Conservation (phyloP, 2,888 invertebrate species). For the Tenthredo distinguenda region DNA sequence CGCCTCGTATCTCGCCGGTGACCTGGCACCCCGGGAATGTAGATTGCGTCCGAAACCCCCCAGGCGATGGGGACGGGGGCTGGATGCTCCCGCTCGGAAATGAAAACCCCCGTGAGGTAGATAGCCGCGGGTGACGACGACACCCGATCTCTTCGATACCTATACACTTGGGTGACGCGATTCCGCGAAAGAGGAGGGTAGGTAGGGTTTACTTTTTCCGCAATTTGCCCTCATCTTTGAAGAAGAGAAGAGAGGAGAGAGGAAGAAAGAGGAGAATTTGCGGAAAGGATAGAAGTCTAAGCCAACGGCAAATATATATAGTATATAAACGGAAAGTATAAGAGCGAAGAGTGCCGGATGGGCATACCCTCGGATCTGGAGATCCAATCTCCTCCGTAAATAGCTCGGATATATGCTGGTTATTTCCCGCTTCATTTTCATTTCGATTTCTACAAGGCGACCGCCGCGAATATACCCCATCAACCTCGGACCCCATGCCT, state of each 20-base stretch:
- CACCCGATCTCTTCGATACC: slow-evolving; percentile 22
- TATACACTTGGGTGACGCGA: not conserved
- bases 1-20: not conserved
- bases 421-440: slow-evolving; percentile 30
- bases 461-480: not conserved
- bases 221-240: not conserved
- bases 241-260: not conserved
- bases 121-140: not conserved
- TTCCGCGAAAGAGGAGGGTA: not conserved
- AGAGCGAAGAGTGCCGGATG: slow-evolving; percentile 29
- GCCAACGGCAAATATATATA: slow-evolving; percentile 1
- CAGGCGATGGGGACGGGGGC: not conserved
- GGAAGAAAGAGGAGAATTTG: not conserved
- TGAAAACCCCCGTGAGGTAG: slow-evolving; percentile 12
- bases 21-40: slow-evolving; percentile 28
- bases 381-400: slow-evolving; percentile 42
- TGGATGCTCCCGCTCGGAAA: slow-evolving; percentile 4
- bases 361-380: slow-evolving; percentile 12
- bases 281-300: slow-evolving; percentile 32
- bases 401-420: slow-evolving; percentile 20
- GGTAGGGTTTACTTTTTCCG: not conserved
- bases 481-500: not conserved
- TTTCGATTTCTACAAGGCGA: slow-evolving; percentile 16
- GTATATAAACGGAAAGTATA: slow-evolving; percentile 10
- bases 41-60: slow-evolving; percentile 45